phyloP scores from a whole-genome alignment of 2,113 vertebrate genomes.

The Tapirus terrestris region DNA sequence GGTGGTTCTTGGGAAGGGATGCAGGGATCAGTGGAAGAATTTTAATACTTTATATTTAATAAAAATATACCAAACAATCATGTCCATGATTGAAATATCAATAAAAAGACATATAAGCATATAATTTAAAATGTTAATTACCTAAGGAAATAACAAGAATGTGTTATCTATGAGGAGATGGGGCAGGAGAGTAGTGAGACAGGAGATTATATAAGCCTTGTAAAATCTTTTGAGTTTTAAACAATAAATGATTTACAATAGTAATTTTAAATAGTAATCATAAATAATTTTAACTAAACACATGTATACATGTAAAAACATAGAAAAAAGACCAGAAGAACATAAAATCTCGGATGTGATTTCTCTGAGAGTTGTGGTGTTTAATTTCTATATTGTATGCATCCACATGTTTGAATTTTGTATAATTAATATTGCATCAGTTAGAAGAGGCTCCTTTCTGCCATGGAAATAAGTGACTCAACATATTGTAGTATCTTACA shows the following conservation, averaged over 20 bases:
- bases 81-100: neutral
- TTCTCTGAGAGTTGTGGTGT: neutral
- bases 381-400: neutral
- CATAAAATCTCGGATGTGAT: neutral
- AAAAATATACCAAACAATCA: neutral
- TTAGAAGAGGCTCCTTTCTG: neutral
- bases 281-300: neutral
- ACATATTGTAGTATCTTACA: neutral
- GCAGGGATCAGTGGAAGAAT: neutral
- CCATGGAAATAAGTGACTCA: neutral
- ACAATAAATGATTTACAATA: neutral
- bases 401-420: neutral
- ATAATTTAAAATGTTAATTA: neutral
- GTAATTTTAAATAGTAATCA: neutral
- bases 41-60: neutral
- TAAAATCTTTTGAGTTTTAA: neutral
- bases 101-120: neutral
- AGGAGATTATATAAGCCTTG: neutral
- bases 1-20: too few relatives aligned
- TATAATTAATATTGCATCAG: neutral
- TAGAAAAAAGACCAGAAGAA: neutral
- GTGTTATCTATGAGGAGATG: neutral
- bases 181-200: neutral
- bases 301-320: neutral
- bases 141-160: neutral